These are phyloP conservation scores for Platyscapa corneri DNA, from an alignment of 1,140 invertebrate genomes.

Conservation along the genomic window DNA sequence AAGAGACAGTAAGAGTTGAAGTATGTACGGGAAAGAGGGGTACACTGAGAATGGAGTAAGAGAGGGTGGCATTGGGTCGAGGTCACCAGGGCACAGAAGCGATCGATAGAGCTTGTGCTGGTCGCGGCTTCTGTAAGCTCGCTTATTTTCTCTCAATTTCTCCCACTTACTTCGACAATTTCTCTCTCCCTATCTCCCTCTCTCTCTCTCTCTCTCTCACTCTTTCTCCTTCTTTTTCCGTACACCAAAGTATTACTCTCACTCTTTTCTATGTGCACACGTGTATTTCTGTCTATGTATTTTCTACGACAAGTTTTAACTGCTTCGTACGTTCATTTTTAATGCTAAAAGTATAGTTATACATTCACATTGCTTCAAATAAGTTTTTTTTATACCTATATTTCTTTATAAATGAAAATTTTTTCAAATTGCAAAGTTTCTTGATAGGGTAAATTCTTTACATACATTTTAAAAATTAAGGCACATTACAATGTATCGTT, in stretches of 20 bases:
- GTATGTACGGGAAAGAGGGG: constrained; percentile 31
- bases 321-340: too few relatives aligned
- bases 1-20: constrained; percentile 49
- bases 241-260: neutral
- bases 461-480: too few relatives aligned
- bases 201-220: neutral
- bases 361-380: too few relatives aligned
- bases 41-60: neutral
- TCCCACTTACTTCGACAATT: neutral
- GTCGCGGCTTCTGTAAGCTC: constrained; percentile 27
- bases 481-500: too few relatives aligned
- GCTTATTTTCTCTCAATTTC: constrained; percentile 11
- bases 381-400: too few relatives aligned
- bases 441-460: too few relatives aligned
- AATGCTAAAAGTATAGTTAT: too few relatives aligned
- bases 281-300: neutral
- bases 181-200: neutral
- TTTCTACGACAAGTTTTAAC: too few relatives aligned
- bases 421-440: too few relatives aligned
- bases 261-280: neutral
- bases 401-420: too few relatives aligned
- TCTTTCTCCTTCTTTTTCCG: neutral
- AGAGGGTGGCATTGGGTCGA: constrained; percentile 71
- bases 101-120: constrained; percentile 69
- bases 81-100: constrained; percentile 70